Evolutionary conservation across 2,888 invertebrate species (phyloP), one percentile per base, ranked within the genome.

Genomic region (Synergus japonicus): DNA sequence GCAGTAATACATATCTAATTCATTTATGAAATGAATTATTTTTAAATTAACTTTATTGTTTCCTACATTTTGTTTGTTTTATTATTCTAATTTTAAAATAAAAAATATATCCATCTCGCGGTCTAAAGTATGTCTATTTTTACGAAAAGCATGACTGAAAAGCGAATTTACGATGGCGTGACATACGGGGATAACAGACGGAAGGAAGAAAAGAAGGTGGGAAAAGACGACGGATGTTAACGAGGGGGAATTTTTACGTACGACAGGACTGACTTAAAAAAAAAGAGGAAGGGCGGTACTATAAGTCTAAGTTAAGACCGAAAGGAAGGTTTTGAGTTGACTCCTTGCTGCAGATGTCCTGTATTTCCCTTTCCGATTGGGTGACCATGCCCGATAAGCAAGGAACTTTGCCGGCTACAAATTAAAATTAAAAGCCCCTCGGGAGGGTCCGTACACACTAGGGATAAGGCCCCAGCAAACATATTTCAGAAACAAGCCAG

Each of bases 81-180:
- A 0, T 1, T 18, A n/a, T 18, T 58, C 2, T 58, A 58, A n/a
- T 58, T 60, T 60, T 22, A 10, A 4, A 22, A 60, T 37, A 4
- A 49, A 60, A 29, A 60, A 60, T 60, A 22, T 12, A 1, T 0
- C n/a, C 54, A 0, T 22, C 22, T 60, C 22, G 60, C 12, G 60
- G 22, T 22, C 10, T 60, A 13, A n/a, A 29, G 22, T 22, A 22
- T 22, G 4, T 13, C 60, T 1, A 5, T 22, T 60, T 60, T 60
- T 60, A 78, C 78, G 76, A 69, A 69, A 77, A 69, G 76, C 54
- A 46, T 77, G 80, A 76, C 67, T 77, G 60, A 46, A 63, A 65
- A 43, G 69, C 43, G 79, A 79, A 87, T 85, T 89, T 88, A 90
- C 87, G 89, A 88, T 89, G 86, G 90, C 89, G 88, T 87, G 88